Evolutionary conservation across 2,113 vertebrate genomes (phyloP).

Genomic region (Ictidomys tridecemlineatus): DNA sequence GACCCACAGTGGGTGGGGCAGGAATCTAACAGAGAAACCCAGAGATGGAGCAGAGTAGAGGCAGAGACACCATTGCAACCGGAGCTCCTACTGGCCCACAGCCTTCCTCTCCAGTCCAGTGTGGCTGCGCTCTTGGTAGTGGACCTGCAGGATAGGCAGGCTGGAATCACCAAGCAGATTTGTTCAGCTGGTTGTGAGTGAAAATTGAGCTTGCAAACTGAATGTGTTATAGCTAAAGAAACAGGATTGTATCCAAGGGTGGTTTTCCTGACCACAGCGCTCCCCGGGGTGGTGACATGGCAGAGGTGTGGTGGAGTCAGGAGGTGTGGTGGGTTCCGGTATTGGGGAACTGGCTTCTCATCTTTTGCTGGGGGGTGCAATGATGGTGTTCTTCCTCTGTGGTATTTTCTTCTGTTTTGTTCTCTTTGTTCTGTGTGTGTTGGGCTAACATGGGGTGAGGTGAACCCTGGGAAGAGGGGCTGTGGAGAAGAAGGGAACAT

Average conservation of each 20-base stretch:
- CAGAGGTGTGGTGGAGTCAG: not conserved
- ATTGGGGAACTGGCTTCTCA: not conserved
- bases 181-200: not conserved
- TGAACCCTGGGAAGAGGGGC: not conserved
- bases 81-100: not conserved
- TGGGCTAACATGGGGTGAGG: not conserved
- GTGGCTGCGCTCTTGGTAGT: fast-evolving
- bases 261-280: not conserved
- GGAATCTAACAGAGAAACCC: not conserved
- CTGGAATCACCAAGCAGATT: not conserved
- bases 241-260: not conserved
- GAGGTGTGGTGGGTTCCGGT: not conserved
- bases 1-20: not conserved
- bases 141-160: not conserved
- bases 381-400: not conserved
- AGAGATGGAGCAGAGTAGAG: not conserved
- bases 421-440: not conserved
- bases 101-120: not conserved
- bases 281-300: not conserved
- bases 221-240: slow-evolving; percentile 54
- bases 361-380: too few species aligned
- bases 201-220: not conserved
- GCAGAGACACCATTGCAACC: fast-evolving
- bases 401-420: not conserved
- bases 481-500: not conserved